These are phyloP conservation scores for Galerucella nymphaeae DNA, from an alignment of 2,888 invertebrate species.

Conservation along the genomic window DNA sequence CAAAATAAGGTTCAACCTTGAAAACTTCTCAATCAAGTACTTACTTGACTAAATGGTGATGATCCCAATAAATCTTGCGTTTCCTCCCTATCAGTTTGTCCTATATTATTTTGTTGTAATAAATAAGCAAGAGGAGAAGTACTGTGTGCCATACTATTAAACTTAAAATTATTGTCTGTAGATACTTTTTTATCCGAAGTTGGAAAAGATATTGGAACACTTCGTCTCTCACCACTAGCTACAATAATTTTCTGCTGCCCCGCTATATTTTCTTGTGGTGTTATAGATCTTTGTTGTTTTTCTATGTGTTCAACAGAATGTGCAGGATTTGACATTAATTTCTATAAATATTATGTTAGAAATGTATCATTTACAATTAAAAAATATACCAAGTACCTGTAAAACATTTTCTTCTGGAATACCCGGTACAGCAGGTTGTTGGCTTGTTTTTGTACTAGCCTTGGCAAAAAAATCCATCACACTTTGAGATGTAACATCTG, in stretches of 20 bases:
- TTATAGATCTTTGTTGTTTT: conserved; percentile 82
- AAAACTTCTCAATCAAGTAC: background rate
- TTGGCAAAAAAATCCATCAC: conserved; percentile 91
- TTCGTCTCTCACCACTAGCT: conserved; percentile 54
- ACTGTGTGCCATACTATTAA: conserved; percentile 61
- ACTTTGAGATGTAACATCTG: conserved; percentile 82
- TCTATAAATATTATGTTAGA: conserved; percentile 49
- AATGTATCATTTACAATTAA: background rate
- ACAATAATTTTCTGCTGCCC: conserved; percentile 45
- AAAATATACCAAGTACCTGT: conserved; percentile 60
- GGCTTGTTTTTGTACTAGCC: conserved; percentile 72
- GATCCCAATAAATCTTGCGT: conserved; percentile 50
- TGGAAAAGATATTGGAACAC: conserved; percentile 58
- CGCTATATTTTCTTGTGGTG: conserved; percentile 70
- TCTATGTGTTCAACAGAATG: conserved; percentile 90
- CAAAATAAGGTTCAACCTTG: background rate
- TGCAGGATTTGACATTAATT: conserved; percentile 86
- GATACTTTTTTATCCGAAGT: conserved; percentile 44
- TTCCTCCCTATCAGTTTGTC: conserved; percentile 44
- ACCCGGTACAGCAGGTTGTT: conserved; percentile 66
- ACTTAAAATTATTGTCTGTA: conserved; percentile 68
- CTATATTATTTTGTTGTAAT: conserved; percentile 50
- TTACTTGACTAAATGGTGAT: conserved; percentile 70
- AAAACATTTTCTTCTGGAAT: conserved; percentile 69
- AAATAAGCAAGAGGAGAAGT: conserved; percentile 56